phyloP scores from a whole-genome alignment of 23 tunicate species.

The Trididemnum nubilum region DNA sequence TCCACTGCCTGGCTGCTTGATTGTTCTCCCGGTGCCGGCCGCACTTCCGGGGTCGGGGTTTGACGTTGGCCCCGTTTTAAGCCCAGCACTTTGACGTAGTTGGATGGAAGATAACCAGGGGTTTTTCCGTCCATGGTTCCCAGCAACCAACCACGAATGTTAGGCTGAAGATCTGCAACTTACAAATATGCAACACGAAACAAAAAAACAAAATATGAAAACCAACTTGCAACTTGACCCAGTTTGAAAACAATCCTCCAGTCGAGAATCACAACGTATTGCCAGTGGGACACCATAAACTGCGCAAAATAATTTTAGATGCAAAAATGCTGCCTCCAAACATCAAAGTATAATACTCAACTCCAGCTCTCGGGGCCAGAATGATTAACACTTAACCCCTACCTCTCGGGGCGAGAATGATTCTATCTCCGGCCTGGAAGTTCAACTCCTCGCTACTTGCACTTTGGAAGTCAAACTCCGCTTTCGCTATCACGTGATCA shows the following conservation, averaged over 20 bases:
- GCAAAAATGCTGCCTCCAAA: no score
- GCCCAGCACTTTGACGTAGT: conserved; percentile 76
- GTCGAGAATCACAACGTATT: no score
- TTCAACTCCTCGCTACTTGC: conserved; percentile 62
- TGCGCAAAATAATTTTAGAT: no score
- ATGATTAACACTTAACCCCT: no score
- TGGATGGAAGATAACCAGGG: conserved; percentile 82
- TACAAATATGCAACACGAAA: not conserved
- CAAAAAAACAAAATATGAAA: not conserved
- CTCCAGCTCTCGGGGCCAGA: no score
- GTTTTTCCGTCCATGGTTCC: conserved; percentile 77
- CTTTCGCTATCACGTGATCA: conserved; percentile 87
- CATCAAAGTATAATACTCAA: no score
- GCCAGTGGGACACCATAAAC: no score
- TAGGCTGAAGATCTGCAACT: conserved; percentile 62
- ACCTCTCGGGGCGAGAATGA: conserved; percentile 80
- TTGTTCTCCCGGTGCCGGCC: no score
- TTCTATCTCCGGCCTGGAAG: conserved; percentile 64
- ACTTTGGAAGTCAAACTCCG: conserved; percentile 71
- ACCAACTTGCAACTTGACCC: not conserved
- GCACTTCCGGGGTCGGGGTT: no score
- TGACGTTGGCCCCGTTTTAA: conserved; percentile 42
- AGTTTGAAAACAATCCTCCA: no score
- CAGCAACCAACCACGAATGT: conserved; percentile 68
- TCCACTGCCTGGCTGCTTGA: no score